Evolutionary conservation across 2,113 vertebrate genomes (phyloP), one percentile per base, ranked within the genome.

Genomic region (Anseranas semipalmata): DNA sequence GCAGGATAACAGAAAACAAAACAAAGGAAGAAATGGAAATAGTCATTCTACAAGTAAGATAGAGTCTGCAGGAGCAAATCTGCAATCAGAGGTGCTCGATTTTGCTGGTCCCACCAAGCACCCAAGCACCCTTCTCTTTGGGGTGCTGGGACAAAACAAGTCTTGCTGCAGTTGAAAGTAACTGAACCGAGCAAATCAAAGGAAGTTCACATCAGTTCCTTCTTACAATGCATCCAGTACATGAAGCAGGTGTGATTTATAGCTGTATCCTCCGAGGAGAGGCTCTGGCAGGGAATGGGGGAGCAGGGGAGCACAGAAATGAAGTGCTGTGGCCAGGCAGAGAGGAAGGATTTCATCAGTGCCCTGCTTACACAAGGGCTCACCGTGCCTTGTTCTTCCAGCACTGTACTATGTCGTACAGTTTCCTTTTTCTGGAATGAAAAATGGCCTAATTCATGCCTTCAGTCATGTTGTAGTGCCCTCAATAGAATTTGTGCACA

Each of bases 311-410:
- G 18, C 12, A 4, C 5, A 48, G 53, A 33, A 24, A 19, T 37
- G 45, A 71, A 48, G 28, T n/a, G 7, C 27, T n/a, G 28, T 0
- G 1, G 55, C 11, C 62, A 30, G 28, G 35, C 2, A 0, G 46
- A 53, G 35, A 22, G 46, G 13, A 78, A 66, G 39, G 19, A n/a
- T 50, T 68, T 83, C 48, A 50, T 78, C 66, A 45, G 7, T 12
- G 72, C 27, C 53, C 67, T 56, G 22, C 60, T 50, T 1, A 3
- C 53, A 30, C 7, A 50, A 50, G 13, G 46, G 52, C 59, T 30
- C 58, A 10, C n/a, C 11, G 60, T 55, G 45, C 43, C n/a, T 70
- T 33, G 28, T 35, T 43, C 46, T 72, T 62, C 37, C 67, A 43
- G 10, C 1, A 4, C 17, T 73, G 66, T 52, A 15, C n/a, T 24